These are phyloP conservation scores for Ariolimax columbianus DNA, from an alignment of 2,888 invertebrate species.

Conservation along the genomic window DNA sequence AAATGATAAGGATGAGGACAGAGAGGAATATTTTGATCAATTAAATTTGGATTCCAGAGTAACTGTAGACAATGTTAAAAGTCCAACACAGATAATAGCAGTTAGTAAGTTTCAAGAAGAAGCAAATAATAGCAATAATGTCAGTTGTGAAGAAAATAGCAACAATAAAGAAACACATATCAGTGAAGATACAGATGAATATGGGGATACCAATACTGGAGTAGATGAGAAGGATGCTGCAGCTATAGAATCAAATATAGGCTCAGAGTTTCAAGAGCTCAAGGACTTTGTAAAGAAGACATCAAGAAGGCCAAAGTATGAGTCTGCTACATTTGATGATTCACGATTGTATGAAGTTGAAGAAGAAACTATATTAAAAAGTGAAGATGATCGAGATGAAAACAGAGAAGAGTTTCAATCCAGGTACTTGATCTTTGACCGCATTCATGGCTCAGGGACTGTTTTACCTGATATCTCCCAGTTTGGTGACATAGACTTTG, in stretches of 20 bases:
- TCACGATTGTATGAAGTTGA: conserved; percentile 54
- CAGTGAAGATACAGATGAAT: background rate
- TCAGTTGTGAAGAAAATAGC: background rate
- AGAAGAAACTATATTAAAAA: conserved; percentile 62
- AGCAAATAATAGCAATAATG: background rate
- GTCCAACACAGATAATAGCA: background rate
- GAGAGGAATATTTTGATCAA: too few relatives aligned
- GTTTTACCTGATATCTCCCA: conserved; percentile 66
- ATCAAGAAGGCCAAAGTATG: conserved; percentile 21
- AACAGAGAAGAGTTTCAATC: conserved; percentile 61
- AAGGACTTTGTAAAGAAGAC: conserved; percentile 58
- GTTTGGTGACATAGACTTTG: conserved; percentile 64
- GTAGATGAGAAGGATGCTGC: background rate
- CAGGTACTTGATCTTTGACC: conserved; percentile 61
- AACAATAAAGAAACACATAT: background rate
- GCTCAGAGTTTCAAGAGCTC: background rate
- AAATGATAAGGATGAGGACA: background rate
- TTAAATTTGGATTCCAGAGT: too few relatives aligned
- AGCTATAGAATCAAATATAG: background rate
- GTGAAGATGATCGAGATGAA: conserved; percentile 60
- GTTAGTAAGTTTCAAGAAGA: background rate
- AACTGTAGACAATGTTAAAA: background rate
- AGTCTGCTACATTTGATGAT: conserved; percentile 55
- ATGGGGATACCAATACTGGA: background rate
- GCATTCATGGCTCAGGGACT: conserved; percentile 59